Evolutionary conservation across 1,140 invertebrate genomes (phyloP).

Genomic region (Drosophila bocqueti): DNA sequence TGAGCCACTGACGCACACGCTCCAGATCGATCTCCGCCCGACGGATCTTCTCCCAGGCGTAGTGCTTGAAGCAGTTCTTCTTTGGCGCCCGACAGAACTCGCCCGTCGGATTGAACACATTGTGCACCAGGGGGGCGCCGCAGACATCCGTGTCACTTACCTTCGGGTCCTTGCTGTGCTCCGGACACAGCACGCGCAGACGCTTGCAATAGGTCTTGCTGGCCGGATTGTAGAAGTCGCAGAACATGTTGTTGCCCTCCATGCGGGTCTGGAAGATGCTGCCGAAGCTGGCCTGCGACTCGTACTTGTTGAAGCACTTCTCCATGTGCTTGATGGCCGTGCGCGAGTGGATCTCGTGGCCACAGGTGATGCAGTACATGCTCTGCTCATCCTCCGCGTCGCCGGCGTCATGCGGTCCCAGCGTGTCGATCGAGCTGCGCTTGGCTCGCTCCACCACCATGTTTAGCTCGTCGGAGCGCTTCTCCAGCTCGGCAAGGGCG

Average conservation of each 20-base stretch:
- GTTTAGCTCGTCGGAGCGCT: slow-evolving; percentile 92
- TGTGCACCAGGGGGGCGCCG: slow-evolving; percentile 94
- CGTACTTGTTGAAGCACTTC: slow-evolving; percentile 98
- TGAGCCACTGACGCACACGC: slow-evolving; percentile 93
- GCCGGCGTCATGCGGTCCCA: slow-evolving; percentile 86
- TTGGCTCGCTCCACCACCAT: slow-evolving; percentile 92
- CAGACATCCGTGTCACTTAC: slow-evolving; percentile 94
- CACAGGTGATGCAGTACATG: slow-evolving; percentile 98
- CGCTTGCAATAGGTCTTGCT: slow-evolving; percentile 98
- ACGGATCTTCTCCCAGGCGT: slow-evolving; percentile 97
- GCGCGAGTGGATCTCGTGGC: slow-evolving; percentile 95
- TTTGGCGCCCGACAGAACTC: slow-evolving; percentile 90
- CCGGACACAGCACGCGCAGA: slow-evolving; percentile 97
- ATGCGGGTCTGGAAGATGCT: slow-evolving; percentile 97
- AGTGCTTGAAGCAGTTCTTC: slow-evolving; percentile 96
- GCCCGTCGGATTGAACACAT: slow-evolving; percentile 92
- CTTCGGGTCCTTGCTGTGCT: slow-evolving; percentile 98
- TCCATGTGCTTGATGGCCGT: slow-evolving; percentile 97
- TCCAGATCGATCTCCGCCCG: slow-evolving; percentile 94
- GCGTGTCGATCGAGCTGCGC: slow-evolving; percentile 88
- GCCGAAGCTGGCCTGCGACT: slow-evolving; percentile 98
- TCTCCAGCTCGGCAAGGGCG: slow-evolving; percentile 92
- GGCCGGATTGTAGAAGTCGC: slow-evolving; percentile 96
- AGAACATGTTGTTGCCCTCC: slow-evolving; percentile 98
- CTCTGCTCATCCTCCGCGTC: slow-evolving; percentile 91